phyloP scores from a whole-genome alignment of 2,888 invertebrate genomes.

The Mimachlamys varia region DNA sequence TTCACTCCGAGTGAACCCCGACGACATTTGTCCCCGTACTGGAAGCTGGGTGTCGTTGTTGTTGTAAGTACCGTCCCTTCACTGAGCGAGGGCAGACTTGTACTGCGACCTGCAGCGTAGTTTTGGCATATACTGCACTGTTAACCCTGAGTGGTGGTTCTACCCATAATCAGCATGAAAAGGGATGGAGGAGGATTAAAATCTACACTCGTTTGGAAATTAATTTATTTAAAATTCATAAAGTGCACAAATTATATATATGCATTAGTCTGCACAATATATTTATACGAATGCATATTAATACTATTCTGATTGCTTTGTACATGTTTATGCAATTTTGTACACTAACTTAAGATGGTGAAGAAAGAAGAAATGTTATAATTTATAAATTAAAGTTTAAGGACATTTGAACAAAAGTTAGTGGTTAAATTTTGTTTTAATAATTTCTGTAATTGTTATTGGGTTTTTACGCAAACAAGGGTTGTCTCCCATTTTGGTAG shows the following conservation, averaged over 20 bases:
- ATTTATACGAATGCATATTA: not conserved
- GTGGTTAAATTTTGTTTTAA: not conserved
- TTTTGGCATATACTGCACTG: slow-evolving; percentile 36
- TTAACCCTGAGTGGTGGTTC: slow-evolving; percentile 36
- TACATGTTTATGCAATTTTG: not conserved
- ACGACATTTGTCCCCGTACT: slow-evolving; percentile 2
- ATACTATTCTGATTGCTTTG: not conserved
- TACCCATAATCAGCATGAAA: slow-evolving; percentile 22
- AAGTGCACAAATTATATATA: not conserved
- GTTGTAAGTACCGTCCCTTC: slow-evolving; percentile 29
- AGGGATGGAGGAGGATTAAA: not conserved
- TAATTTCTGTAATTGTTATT: not conserved
- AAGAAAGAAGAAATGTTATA: no score
- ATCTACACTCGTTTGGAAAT: not conserved
- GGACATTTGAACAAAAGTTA: not conserved
- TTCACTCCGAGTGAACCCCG: slow-evolving; percentile 8
- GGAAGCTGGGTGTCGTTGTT: slow-evolving; percentile 25
- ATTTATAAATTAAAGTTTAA: not conserved
- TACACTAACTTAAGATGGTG: no score
- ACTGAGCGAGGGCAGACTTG: not conserved
- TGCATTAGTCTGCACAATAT: not conserved
- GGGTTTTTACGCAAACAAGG: no score
- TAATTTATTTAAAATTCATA: not conserved
- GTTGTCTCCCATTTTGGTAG: no score
- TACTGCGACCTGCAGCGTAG: slow-evolving; percentile 36